Evolutionary conservation across 2,797 vertebrate genomes (phyloP).

Genomic region (Rhinoraja longicauda): DNA sequence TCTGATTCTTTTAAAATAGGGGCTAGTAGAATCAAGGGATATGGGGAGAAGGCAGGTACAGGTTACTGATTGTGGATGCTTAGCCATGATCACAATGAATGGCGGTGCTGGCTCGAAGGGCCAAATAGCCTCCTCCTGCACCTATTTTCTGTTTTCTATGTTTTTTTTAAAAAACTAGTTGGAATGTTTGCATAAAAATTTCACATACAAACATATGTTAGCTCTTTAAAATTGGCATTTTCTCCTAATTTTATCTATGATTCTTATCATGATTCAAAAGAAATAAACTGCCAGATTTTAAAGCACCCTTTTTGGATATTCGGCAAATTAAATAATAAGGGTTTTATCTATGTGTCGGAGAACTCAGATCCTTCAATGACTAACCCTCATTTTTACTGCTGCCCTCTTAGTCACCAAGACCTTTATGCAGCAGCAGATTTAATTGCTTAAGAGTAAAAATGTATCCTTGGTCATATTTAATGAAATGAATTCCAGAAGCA

Average conservation of each 20-base stretch:
- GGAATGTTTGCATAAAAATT: not conserved
- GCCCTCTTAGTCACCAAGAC: not conserved
- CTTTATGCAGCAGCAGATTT: not conserved
- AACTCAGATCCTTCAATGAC: not conserved
- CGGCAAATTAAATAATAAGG: not conserved
- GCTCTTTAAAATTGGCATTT: not conserved
- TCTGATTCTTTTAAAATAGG: conserved; percentile 4
- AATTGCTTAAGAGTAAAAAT: not conserved
- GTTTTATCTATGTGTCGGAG: not conserved
- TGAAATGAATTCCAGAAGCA: no score
- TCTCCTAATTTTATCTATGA: not conserved
- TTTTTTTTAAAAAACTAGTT: not conserved
- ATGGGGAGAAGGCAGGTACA: no score
- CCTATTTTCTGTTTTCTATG: no score
- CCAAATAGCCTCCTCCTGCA: no score
- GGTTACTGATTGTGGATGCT: no score
- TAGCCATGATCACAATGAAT: no score
- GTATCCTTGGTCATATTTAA: not conserved
- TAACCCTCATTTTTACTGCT: not conserved
- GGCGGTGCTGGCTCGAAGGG: no score
- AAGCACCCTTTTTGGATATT: not conserved
- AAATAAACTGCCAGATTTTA: not conserved
- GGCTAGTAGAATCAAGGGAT: no score
- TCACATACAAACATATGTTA: not conserved
- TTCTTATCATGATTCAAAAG: not conserved